Conservation (phyloP, 2,888 invertebrate genomes). For the Parelbella ahira region DNA sequence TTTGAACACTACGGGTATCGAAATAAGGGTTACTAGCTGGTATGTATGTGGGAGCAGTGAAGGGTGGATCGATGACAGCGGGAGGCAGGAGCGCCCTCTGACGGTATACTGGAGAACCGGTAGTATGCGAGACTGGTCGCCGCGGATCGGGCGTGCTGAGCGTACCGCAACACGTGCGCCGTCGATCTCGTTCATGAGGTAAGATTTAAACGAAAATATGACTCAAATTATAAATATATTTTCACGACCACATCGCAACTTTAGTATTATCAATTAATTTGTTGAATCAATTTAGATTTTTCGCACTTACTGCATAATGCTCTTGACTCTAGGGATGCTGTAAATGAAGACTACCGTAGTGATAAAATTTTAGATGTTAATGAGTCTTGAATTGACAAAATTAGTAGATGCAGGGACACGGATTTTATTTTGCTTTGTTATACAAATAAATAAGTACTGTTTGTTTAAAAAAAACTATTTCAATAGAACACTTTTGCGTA, state of each 20-base stretch:
- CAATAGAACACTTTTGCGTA: no score
- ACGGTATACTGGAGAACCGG: conserved; percentile 36
- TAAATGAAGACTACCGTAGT: conserved; percentile 4
- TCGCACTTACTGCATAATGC: no score
- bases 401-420: no score
- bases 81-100: conserved; percentile 48
- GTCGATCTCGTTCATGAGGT: conserved; percentile 40
- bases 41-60: conserved; percentile 30
- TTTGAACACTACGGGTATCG: conserved; percentile 39
- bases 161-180: conserved; percentile 34
- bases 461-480: no score
- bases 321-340: no score
- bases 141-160: conserved; percentile 47
- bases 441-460: no score
- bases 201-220: conserved; percentile 26
- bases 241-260: no score
- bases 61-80: conserved; percentile 68
- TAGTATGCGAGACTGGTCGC: conserved; percentile 52
- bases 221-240: not conserved
- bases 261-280: no score
- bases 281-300: no score
- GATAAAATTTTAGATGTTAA: not conserved
- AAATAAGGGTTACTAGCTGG: conserved; percentile 34
- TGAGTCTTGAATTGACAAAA: no score
- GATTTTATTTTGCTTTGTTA: no score